phyloP scores from a whole-genome alignment of 2,113 vertebrate genomes.

The Noturus placidus region DNA sequence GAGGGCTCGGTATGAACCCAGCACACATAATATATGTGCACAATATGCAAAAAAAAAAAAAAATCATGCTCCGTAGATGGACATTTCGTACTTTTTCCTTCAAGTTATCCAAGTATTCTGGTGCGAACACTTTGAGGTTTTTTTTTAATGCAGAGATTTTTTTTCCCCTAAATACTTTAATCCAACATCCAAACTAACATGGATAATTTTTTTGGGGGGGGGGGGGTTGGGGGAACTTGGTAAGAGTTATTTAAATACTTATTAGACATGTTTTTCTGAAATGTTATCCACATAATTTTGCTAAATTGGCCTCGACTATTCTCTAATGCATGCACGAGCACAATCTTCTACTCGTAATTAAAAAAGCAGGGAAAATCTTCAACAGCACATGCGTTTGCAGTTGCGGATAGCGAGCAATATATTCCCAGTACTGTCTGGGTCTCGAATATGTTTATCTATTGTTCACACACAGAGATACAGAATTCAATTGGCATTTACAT shows the following conservation, averaged over 20 bases:
- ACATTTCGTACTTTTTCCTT: background rate
- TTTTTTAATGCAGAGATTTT: background rate
- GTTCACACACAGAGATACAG: background rate
- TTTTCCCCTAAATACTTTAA: background rate
- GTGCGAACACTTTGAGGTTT: background rate
- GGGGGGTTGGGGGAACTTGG: too few species aligned
- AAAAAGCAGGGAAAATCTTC: background rate
- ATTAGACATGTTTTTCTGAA: background rate
- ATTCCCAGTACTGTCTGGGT: background rate
- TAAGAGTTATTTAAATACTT: background rate
- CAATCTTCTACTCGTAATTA: background rate
- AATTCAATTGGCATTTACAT: background rate
- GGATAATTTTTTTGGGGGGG: background rate
- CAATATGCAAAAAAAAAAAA: too few species aligned
- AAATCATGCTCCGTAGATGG: too few species aligned
- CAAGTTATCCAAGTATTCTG: background rate
- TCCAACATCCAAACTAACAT: background rate
- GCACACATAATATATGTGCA: background rate
- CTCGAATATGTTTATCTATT: background rate
- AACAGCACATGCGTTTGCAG: background rate
- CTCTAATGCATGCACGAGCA: background rate
- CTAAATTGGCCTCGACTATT: background rate
- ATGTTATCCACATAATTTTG: background rate
- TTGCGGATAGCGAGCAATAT: background rate
- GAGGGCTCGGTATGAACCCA: conserved; percentile 84